Conservation (phyloP, 2,888 invertebrate genomes). For the Omphaloscelis lunosa region DNA sequence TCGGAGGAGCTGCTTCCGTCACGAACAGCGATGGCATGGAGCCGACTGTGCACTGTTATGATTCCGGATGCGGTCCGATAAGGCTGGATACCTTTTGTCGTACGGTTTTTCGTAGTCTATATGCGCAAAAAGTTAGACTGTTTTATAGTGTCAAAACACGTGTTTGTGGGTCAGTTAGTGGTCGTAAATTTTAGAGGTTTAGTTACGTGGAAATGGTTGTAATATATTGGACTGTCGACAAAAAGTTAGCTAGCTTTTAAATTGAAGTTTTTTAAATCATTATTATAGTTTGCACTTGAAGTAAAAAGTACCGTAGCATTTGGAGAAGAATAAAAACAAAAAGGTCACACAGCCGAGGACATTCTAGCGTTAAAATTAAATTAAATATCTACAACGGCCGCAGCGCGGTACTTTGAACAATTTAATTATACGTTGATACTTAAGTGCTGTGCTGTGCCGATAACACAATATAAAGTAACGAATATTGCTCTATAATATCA, state of each 20-base stretch:
- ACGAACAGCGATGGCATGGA: slow-evolving; percentile 71
- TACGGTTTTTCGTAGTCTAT: slow-evolving; percentile 33
- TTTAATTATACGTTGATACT: slow-evolving; percentile 30
- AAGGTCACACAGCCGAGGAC: not conserved
- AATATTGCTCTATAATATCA: slow-evolving; percentile 1
- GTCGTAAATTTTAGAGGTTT: slow-evolving; percentile 38
- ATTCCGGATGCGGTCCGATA: slow-evolving; percentile 66
- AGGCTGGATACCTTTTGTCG: slow-evolving; percentile 48
- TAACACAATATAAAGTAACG: slow-evolving; percentile 4
- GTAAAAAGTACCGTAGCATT: not conserved
- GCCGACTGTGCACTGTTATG: slow-evolving; percentile 64
- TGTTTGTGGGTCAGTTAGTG: slow-evolving; percentile 44
- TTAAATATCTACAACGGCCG: slow-evolving; percentile 28
- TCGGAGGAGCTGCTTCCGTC: slow-evolving; percentile 78
- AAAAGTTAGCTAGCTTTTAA: not conserved
- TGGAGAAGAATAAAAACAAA: not conserved
- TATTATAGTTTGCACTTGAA: not conserved
- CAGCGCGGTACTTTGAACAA: slow-evolving; percentile 18
- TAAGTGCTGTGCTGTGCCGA: slow-evolving; percentile 7
- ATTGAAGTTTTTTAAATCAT: not conserved
- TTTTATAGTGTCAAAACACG: slow-evolving; percentile 58
- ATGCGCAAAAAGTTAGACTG: slow-evolving; percentile 56
- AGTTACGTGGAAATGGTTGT: slow-evolving; percentile 12
- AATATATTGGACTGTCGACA: slow-evolving; percentile 3
- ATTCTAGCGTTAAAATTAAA: slow-evolving; percentile 27